phyloP scores from a whole-genome alignment of 2,888 invertebrate species.

The Macroteleia sp. region DNA sequence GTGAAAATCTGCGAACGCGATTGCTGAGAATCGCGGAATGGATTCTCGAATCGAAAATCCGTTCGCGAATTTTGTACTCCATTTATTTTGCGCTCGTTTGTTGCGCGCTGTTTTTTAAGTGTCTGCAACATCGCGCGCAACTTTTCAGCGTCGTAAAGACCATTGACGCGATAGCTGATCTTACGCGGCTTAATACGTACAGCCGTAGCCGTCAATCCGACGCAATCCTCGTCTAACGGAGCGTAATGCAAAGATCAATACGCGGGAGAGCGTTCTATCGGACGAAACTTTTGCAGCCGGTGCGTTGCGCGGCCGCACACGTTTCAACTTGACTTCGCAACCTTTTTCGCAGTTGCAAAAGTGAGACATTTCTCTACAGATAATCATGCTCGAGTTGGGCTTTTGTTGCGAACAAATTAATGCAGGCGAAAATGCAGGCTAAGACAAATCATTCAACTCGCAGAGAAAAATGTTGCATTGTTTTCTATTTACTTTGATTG shows the following conservation, averaged over 20 bases:
- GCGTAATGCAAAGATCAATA: slow-evolving; percentile 77
- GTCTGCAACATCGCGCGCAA: slow-evolving; percentile 20
- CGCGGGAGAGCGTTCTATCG: slow-evolving; percentile 59
- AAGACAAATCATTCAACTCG: too few relatives aligned
- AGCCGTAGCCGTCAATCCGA: slow-evolving; percentile 74
- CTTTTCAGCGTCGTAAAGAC: slow-evolving; percentile 44
- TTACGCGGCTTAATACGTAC: slow-evolving; percentile 70
- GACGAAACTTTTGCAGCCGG: slow-evolving; percentile 36
- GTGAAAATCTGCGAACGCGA: background rate
- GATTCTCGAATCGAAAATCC: too few relatives aligned
- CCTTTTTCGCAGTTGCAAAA: slow-evolving; percentile 8
- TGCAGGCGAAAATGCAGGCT: too few relatives aligned
- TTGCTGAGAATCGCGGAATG: background rate
- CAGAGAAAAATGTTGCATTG: too few relatives aligned
- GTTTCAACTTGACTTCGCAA: slow-evolving; percentile 44
- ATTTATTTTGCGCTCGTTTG: too few relatives aligned
- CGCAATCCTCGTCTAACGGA: slow-evolving; percentile 78
- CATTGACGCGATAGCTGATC: slow-evolving; percentile 55
- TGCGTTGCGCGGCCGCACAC: slow-evolving; percentile 15
- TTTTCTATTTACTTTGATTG: too few relatives aligned
- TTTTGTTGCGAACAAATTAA: too few relatives aligned
- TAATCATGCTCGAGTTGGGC: background rate
- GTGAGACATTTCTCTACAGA: slow-evolving; percentile 6
- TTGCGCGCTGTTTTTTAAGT: slow-evolving; percentile 7
- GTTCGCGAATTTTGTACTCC: too few relatives aligned